These are phyloP conservation scores for Lamprologus callipterus DNA, from an alignment of 2,113 vertebrate species.

Conservation along the genomic window DNA sequence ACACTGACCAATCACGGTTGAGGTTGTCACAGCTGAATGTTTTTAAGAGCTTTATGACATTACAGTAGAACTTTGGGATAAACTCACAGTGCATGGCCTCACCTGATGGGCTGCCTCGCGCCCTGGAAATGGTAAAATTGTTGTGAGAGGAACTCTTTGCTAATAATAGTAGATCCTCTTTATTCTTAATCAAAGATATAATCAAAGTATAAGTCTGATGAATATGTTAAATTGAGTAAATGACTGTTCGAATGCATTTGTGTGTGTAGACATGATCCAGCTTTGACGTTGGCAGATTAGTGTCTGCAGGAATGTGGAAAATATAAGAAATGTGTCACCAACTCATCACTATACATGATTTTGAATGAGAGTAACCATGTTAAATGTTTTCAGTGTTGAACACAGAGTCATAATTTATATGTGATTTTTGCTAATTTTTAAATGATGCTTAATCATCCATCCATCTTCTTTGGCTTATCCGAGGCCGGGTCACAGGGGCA, in stretches of 20 bases:
- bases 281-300: not conserved
- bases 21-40: not conserved
- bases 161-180: not conserved
- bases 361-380: not conserved
- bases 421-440: rapidly evolving
- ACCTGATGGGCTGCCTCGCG: rapidly evolving
- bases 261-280: not conserved
- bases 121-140: not conserved
- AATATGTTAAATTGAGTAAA: not conserved
- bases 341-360: not conserved
- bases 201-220: not conserved
- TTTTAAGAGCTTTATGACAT: not conserved
- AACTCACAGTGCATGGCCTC: rapidly evolving
- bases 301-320: not conserved
- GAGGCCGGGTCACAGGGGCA: rapidly evolving
- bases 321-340: not conserved
- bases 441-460: rapidly evolving
- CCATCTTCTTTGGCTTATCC: not conserved
- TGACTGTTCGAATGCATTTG: not conserved
- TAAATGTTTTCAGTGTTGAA: not conserved
- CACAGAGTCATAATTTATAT: not conserved
- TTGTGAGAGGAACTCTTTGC: rapidly evolving
- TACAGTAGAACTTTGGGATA: not conserved
- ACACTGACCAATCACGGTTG: not conserved
- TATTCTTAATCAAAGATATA: not conserved